phyloP scores from a whole-genome alignment of 2,888 invertebrate species.

The Megaustenia siamemsis region DNA sequence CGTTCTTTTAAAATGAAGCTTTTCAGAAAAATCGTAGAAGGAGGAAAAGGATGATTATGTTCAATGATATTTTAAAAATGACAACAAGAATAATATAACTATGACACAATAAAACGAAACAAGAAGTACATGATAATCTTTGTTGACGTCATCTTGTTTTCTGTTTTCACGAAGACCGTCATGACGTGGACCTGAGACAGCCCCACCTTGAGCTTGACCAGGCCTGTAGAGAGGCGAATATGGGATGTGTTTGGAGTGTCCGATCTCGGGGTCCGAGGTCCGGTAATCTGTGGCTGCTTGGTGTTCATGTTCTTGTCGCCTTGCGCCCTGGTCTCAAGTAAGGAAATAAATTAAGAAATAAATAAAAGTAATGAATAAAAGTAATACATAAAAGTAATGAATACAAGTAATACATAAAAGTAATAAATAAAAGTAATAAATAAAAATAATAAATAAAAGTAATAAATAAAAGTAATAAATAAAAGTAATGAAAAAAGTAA shows the following conservation, averaged over 20 bases:
- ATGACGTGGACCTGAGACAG: neutral
- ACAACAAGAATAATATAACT: too few species aligned
- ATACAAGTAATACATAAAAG: too few species aligned
- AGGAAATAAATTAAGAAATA: neutral
- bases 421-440: too few species aligned
- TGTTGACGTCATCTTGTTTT: neutral
- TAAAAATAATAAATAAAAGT: too few species aligned
- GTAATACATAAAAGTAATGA: too few species aligned
- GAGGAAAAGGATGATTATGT: too few species aligned
- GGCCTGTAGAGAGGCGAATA: slow-evolving; percentile 46
- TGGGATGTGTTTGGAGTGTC: slow-evolving; percentile 31
- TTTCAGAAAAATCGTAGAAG: too few species aligned
- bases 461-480: too few species aligned
- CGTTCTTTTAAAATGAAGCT: too few species aligned
- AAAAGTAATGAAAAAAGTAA: too few species aligned
- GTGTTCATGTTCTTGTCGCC: neutral
- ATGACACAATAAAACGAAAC: neutral
- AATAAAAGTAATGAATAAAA: too few species aligned
- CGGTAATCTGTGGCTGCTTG: neutral
- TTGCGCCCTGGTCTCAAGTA: neutral
- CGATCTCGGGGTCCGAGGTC: neutral
- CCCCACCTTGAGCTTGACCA: slow-evolving; percentile 16
- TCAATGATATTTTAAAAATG: too few species aligned
- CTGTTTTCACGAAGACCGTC: neutral
- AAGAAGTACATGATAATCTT: slow-evolving; percentile 9